Evolutionary conservation across 1,140 invertebrate genomes (phyloP), one percentile per base, ranked within the genome.

Genomic region (Chironomus striatipennis): DNA sequence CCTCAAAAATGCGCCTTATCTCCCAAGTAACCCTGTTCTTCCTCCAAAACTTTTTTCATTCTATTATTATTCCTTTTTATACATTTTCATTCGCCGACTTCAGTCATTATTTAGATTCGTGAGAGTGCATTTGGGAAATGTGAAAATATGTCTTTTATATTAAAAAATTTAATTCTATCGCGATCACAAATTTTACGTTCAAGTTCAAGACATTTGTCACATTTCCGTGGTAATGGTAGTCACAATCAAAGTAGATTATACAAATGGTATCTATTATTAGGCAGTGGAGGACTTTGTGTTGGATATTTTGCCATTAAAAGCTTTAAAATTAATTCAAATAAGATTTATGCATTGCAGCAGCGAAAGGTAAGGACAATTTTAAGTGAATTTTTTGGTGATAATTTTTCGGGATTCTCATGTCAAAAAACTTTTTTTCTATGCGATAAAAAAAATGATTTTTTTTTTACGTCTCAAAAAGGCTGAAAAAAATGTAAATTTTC

Each of bases 281-380:
- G 65, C 20, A 21, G 5, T 20, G 20, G 17, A 1, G 20, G 65
- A 3, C 18, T 70, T 3, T 18, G 65, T 8, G 18, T 70, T 70
- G 65, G 65, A 7, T 70, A 70, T 70, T 70, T 70, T 70, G 65
- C 65, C n/a, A 6, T 70, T 0, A 70, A 70, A 70, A 70, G 18
- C 18, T 18, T 70, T 21, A 70, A 70, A 21, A 20, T 20, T 57
- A 57, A 57, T 57, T 12, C 47, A n/a, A 70, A 70, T 18, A 18
- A 6, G 18, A 18, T 70, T 70, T 18, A 70, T 70, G 65, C 65
- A 7, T 17, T 70, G n/a, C 65, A 70, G 10, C n/a, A 70, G n/a
- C 65, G 65, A 7, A 70, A 20, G 18, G 65, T 70, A 20, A 20
- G 65, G 7, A 17, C 18, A 8, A n/a, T 67, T 1, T 47, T 47